phyloP scores from a whole-genome alignment of 1,140 invertebrate genomes.

The Calosoma granatense region DNA sequence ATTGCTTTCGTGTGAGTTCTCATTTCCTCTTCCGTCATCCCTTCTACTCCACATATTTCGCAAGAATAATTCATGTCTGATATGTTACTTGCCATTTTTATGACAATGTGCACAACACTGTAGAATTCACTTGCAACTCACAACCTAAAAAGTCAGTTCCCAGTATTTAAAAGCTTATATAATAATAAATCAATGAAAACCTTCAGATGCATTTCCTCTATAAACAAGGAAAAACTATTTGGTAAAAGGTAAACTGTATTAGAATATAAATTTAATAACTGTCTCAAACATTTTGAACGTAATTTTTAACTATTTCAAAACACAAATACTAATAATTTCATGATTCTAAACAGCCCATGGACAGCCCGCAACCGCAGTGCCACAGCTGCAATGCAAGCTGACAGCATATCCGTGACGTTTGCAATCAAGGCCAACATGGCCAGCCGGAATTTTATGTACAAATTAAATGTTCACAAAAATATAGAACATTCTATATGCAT shows the following conservation, averaged over 20 bases:
- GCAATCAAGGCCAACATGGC: neutral
- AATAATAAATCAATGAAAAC: constrained; percentile 7
- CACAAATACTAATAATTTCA: neutral
- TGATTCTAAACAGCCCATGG: neutral
- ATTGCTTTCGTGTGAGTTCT: constrained; percentile 61
- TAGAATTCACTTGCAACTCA: neutral
- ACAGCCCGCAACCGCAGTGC: constrained; percentile 1
- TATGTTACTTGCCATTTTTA: constrained; percentile 32
- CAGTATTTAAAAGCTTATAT: neutral
- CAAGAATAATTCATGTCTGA: constrained; percentile 47
- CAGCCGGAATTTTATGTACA: neutral
- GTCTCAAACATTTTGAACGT: neutral
- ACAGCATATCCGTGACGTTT: neutral
- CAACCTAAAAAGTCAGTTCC: neutral
- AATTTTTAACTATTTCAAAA: neutral
- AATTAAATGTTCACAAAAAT: too few relatives aligned
- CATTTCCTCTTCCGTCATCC: constrained; percentile 68
- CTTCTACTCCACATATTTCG: constrained; percentile 72
- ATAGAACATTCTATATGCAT: too few relatives aligned
- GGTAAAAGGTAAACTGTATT: neutral
- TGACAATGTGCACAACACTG: neutral
- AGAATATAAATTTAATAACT: neutral
- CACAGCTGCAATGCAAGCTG: constrained; percentile 1
- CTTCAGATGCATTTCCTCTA: constrained; percentile 3
- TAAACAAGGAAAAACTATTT: too few relatives aligned